Base-by-base conservation (phyloP, 2,797 vertebrate species). In the Rachycentron canadum region DNA sequence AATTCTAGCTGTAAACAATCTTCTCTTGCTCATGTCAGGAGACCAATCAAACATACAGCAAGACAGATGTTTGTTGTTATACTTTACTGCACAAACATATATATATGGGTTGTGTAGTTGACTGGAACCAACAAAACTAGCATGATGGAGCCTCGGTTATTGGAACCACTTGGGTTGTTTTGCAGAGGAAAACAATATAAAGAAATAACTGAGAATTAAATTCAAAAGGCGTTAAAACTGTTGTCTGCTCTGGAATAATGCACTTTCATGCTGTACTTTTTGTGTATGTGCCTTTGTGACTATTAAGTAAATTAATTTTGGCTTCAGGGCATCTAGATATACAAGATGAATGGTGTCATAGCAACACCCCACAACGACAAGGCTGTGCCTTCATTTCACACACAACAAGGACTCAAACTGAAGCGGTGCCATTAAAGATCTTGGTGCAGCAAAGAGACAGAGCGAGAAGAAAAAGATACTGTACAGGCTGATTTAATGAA, bases 61-160 rank as follows among this genome's bases (percentile, higher is more conserved):
- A 91, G 88, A 88, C 82, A 85, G 85, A 90, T 91, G 88, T 75
- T 84, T 73, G 69, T 66, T 11, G 84, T 85, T 83, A 67, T 84
- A 88, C 87, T 87, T 88, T 60, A 65, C 78, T 82, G 84, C 86
- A 75, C 88, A 86, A 53, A 86, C 64, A 68, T 60, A 70, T 34
- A 32, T 34, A 80, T 52, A 65, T 60, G 47, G 58, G 58, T 69
- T 66, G 60, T 28, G 63, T 40, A 62, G 72, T 68, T 26, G 5
- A 71, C 45, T 60, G 62, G 49, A 83, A 59, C 0, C 36, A 41
- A 63, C 30, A 45, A 23, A 52, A 64, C 45, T 21, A 32, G 21
- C 16, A 9, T 53, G 10, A 50, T 32, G 58, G 78, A 67, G 45
- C 34, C 45, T 21, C 5, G 1, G 56, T 79, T 81, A 85, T 55